These are phyloP conservation scores for Spea bombifrons DNA, from an alignment of 2,113 vertebrate genomes.

Conservation along the genomic window DNA sequence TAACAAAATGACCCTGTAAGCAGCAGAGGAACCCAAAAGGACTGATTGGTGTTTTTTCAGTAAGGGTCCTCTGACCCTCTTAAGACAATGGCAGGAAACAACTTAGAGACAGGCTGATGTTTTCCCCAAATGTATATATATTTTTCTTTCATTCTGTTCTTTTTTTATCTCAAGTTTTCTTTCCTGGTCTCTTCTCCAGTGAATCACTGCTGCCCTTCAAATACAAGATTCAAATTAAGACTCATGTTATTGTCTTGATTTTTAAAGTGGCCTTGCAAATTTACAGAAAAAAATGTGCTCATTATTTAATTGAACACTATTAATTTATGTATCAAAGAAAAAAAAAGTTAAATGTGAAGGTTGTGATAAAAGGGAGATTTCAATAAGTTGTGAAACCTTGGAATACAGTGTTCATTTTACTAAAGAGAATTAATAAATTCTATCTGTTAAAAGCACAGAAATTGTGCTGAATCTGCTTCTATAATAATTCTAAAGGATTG, in stretches of 20 bases:
- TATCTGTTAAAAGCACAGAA: too few species aligned
- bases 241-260: conserved; percentile 17
- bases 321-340: background rate
- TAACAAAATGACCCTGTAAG: conserved; percentile 28
- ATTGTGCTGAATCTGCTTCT: too few species aligned
- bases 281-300: conserved; percentile 10
- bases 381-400: too few species aligned
- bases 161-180: conserved; percentile 45
- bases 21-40: conserved; percentile 34
- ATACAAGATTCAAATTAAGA: conserved; percentile 18
- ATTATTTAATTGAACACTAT: background rate
- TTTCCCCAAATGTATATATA: conserved; percentile 47
- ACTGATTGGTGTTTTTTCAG: conserved; percentile 47
- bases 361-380: too few species aligned
- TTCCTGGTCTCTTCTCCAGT: conserved; percentile 41
- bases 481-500: too few species aligned
- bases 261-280: conserved; percentile 3
- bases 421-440: too few species aligned
- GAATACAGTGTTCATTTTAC: too few species aligned
- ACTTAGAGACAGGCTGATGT: conserved; percentile 46
- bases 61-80: conserved; percentile 41
- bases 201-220: conserved; percentile 24
- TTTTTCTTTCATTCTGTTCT: conserved; percentile 40
- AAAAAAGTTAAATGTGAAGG: background rate
- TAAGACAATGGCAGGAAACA: conserved; percentile 46